phyloP scores from a whole-genome alignment of 2,888 invertebrate genomes.

The Electrophaes corylata region DNA sequence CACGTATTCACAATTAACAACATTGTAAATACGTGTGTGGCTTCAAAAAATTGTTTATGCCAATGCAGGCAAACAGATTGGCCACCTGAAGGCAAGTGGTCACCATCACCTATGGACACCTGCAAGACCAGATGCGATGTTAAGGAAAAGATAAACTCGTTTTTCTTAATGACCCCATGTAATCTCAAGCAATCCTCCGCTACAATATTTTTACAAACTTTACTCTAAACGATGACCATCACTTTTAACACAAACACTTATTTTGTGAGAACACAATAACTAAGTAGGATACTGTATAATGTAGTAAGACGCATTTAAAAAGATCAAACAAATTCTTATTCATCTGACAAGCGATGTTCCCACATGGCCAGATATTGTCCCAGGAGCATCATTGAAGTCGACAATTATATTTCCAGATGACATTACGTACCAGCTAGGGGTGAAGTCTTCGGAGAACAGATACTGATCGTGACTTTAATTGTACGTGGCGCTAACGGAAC shows the following conservation, averaged over 20 bases:
- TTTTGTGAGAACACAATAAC: neutral
- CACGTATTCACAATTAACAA: no score
- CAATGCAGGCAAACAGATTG: no score
- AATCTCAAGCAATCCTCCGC: no score
- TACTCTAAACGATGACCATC: no score
- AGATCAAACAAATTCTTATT: conserved; percentile 18
- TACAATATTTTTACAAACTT: no score
- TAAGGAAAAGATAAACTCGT: no score
- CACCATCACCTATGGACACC: no score
- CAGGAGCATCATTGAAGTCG: conserved; percentile 30
- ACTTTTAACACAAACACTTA: neutral
- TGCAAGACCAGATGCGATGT: no score
- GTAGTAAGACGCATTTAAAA: neutral
- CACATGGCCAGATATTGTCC: conserved; percentile 27
- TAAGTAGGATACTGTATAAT: conserved; percentile 5
- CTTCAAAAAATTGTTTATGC: no score
- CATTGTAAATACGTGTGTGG: no score
- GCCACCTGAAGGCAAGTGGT: no score
- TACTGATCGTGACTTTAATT: conserved; percentile 80
- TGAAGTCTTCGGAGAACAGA: conserved; percentile 75
- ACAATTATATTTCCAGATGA: conserved; percentile 58
- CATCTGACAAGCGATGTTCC: conserved; percentile 7
- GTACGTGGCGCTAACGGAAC: conserved; percentile 81
- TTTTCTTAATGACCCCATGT: no score
- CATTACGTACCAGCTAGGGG: conserved; percentile 53